Conservation (phyloP, 2,797 vertebrate species). For the Pteronotus mesoamericanus region DNA sequence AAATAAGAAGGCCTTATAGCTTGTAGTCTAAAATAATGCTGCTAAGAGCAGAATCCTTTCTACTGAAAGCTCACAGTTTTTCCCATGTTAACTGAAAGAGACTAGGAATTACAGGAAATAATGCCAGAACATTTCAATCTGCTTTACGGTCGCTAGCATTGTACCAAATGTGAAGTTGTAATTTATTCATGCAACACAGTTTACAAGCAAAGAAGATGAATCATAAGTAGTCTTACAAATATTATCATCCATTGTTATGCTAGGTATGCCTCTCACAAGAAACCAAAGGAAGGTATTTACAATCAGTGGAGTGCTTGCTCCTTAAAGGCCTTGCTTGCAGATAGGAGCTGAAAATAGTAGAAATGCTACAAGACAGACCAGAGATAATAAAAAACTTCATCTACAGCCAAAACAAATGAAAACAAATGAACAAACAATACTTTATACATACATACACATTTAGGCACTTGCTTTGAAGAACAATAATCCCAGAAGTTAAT, state of each 20-base stretch:
- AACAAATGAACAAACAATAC: background rate
- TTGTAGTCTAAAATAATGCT: conserved; percentile 16
- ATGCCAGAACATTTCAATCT: conserved; percentile 43
- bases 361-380: background rate
- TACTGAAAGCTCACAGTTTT: conserved; percentile 23
- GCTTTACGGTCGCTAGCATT: background rate
- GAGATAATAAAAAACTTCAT: background rate
- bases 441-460: background rate
- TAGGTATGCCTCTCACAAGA: background rate
- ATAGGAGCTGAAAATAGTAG: conserved; percentile 31
- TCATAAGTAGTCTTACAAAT: conserved; percentile 32
- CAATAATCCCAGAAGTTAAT: background rate
- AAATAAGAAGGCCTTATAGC: conserved; percentile 4
- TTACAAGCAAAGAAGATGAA: conserved; percentile 33
- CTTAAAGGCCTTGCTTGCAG: conserved; percentile 30
- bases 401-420: background rate
- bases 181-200: conserved; percentile 41
- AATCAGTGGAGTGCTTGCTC: background rate
- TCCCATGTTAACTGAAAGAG: background rate
- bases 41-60: conserved; percentile 17
- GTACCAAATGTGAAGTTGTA: conserved; percentile 39
- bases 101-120: background rate
- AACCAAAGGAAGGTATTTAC: conserved; percentile 33
- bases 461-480: conserved; percentile 25
- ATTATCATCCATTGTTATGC: background rate